Evolutionary conservation across 2,888 invertebrate species (phyloP).

Genomic region (Cinara cedri): DNA sequence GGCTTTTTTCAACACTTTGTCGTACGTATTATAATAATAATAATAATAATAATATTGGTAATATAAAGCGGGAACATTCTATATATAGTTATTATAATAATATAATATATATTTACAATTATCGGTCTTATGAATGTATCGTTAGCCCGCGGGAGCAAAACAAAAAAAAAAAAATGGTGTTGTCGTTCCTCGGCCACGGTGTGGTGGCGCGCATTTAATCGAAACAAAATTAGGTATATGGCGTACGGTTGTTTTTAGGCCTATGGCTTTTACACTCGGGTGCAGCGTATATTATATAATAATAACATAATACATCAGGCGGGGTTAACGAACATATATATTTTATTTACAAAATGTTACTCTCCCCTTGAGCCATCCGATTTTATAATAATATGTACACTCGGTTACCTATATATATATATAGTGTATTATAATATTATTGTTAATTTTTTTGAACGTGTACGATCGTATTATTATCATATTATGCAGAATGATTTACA

Average conservation of each 20-base stretch:
- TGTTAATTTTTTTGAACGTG: background rate
- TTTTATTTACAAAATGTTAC: background rate
- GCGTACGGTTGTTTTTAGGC: background rate
- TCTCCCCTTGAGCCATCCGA: constrained; percentile 1
- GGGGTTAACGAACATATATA: constrained; percentile 20
- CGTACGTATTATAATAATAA: background rate
- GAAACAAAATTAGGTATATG: background rate
- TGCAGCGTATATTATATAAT: background rate
- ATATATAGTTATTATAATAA: too few species aligned
- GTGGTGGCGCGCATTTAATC: background rate
- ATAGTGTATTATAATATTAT: background rate
- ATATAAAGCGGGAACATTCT: too few species aligned
- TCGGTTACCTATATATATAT: too few species aligned
- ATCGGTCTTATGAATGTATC: constrained; percentile 24
- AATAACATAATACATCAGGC: background rate
- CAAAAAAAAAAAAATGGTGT: constrained; percentile 7
- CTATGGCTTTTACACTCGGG: constrained; percentile 30
- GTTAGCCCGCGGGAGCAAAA: constrained; percentile 18
- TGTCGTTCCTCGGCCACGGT: background rate
- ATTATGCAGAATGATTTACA: background rate
- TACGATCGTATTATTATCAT: background rate
- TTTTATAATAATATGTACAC: too few species aligned
- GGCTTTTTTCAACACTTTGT: constrained; percentile 35
- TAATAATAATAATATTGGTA: too few species aligned
- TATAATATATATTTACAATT: constrained; percentile 35